Evolutionary conservation across 2,888 invertebrate genomes (phyloP).

Genomic region (Clostera curtula): DNA sequence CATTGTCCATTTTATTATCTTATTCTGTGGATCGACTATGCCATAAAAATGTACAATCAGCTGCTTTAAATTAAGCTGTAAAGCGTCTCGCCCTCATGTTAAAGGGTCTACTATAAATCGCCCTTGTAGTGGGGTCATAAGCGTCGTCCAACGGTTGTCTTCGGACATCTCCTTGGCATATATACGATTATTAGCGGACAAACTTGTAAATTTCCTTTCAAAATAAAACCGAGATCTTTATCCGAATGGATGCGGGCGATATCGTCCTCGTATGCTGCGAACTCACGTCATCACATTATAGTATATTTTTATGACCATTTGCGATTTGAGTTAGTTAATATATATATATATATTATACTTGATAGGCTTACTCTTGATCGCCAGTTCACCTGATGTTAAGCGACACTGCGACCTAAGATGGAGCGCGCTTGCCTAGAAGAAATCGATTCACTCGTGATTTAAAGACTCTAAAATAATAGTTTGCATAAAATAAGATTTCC

Average conservation of each 20-base stretch:
- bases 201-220: constrained; percentile 59
- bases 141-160: constrained; percentile 41
- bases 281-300: constrained; percentile 38
- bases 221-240: constrained; percentile 59
- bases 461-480: constrained; percentile 49
- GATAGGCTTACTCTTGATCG: too few species aligned
- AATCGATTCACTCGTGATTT: too few species aligned
- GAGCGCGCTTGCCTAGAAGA: too few species aligned
- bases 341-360: too few species aligned
- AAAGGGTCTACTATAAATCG: constrained; percentile 59
- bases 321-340: constrained; percentile 51
- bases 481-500: constrained; percentile 54
- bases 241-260: constrained; percentile 37
- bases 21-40: constrained; percentile 5
- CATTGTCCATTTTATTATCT: constrained; percentile 1
- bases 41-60: constrained; percentile 25
- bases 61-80: constrained; percentile 63
- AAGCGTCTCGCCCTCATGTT: constrained; percentile 53
- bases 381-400: too few species aligned
- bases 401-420: too few species aligned
- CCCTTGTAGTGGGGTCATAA: constrained; percentile 55
- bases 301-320: constrained; percentile 50
- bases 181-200: constrained; percentile 57
- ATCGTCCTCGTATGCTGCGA: constrained; percentile 30
- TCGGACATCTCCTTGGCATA: constrained; percentile 49